Evolutionary conservation across 1,140 invertebrate genomes (phyloP), one percentile per base, ranked within the genome.

Genomic region (Neomicropteryx cornuta): DNA sequence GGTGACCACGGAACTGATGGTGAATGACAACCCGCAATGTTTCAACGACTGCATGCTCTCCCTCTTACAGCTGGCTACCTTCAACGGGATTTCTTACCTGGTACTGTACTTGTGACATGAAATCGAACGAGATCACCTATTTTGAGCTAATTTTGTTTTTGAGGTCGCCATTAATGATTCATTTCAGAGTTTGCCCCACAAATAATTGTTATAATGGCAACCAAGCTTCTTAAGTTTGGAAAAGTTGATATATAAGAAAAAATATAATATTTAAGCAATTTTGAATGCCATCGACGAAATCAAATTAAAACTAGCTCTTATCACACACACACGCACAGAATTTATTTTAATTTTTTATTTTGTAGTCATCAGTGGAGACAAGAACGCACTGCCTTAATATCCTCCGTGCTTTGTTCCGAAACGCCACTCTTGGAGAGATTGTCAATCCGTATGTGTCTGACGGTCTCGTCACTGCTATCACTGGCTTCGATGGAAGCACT

Each of bases 321-420:
- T n/a, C n/a, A n/a, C n/a, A n/a, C n/a, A n/a, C n/a, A n/a, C n/a
- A n/a, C n/a, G n/a, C n/a, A n/a, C n/a, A n/a, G n/a, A n/a, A n/a
- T n/a, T n/a, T n/a, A n/a, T n/a, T n/a, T n/a, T n/a, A n/a, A n/a
- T n/a, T n/a, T n/a, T n/a, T n/a, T n/a, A n/a, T n/a, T n/a, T n/a
- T n/a, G n/a, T n/a, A n/a, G n/a, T n/a, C n/a, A n/a, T n/a, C 42
- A 31, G 40, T 45, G 14, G 73, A 71, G 52, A 64, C 70, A 0
- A 72, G 82, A 51, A 80, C 81, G 27, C 91, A 95, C 66, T 74
- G 82, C 4, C 57, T 93, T 39, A 94, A 96, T 64, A 86, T 95
- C 38, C 63, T 96, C 32, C 65, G 90, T 45, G 78, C 81, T 1
- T 57, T 96, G 19, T 89, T 79, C 49, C 72, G 80, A 35, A 80